Evolutionary conservation across 2,113 vertebrate genomes (phyloP), one percentile per base, ranked within the genome.

Genomic region (Tetrao urogallus): DNA sequence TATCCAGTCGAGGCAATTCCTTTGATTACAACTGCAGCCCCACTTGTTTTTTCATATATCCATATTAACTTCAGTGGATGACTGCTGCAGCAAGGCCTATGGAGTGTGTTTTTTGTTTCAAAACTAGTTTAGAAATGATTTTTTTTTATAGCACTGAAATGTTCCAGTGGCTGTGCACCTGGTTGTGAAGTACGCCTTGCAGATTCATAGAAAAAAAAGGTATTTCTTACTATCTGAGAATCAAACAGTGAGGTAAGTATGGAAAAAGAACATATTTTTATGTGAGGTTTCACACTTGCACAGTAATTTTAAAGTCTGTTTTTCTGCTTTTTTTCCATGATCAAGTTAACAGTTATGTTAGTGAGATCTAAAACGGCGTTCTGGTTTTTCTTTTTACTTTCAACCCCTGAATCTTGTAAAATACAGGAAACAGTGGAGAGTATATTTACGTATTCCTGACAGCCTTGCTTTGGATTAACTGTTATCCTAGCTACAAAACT

Each of bases 31-130:
- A 1, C 34, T 45, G 66, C 83, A 90, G 84, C 74, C 30, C n/a
- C 43, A 60, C 76, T 80, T 93, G 47, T 86, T 72, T 90, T 67
- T 69, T 89, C 61, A 63, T 84, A 10, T 74, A 81, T 88, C 94
- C 79, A 78, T 11, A 81, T 74, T 61, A 83, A 47, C 64, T n/a
- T 18, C 61, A 18, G 19, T 48, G 57, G 72, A n/a, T 34, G 76
- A 74, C 11, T 72, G 30, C 52, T 40, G 52, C 47, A n/a, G 40
- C n/a, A 94, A 93, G 74, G 74, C n/a, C 66, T 30, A 22, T 1
- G 3, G 63, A 72, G 61, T 65, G 64, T 94, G 61, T 8, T 94
- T 94, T 86, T 78, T 21, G 36, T 63, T 6, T 90, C 82, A 82
- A 77, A 89, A 36, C 15, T 79, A 36, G 27, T 43, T 69, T 72